Evolutionary conservation across 1,140 invertebrate genomes (phyloP).

Genomic region (Listronotus bonariensis): DNA sequence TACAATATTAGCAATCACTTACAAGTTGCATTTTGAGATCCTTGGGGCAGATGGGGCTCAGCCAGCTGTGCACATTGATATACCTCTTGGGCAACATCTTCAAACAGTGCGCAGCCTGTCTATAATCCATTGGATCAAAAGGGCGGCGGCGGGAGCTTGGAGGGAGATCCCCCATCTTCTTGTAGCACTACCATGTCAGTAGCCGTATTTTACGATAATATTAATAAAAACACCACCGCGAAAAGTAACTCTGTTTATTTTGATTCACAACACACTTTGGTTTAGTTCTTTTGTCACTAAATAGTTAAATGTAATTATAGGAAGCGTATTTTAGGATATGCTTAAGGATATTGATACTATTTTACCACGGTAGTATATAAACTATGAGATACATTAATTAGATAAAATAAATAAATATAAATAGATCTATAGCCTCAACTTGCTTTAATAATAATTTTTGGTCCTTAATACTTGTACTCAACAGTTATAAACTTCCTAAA

Average conservation of each 20-base stretch:
- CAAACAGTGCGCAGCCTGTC: constrained; percentile 76
- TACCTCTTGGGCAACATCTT: constrained; percentile 87
- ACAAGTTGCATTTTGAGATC: constrained; percentile 73
- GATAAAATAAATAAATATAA: constrained; percentile 28
- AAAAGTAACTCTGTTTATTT: not conserved
- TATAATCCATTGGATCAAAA: constrained; percentile 62
- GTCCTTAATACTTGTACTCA: constrained; percentile 34
- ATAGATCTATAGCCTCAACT: constrained; percentile 9
- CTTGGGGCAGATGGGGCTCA: constrained; percentile 75
- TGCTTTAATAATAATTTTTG: constrained; percentile 25
- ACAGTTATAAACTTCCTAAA: constrained; percentile 9
- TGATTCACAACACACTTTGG: no score
- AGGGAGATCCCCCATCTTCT: constrained; percentile 54
- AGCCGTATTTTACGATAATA: constrained; percentile 26
- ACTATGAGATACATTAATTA: constrained; percentile 3
- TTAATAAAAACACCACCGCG: not conserved
- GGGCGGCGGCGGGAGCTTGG: constrained; percentile 57
- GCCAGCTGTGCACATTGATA: constrained; percentile 86
- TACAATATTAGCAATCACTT: constrained; percentile 56
- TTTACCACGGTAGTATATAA: constrained; percentile 23
- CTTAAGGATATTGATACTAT: constrained; percentile 3
- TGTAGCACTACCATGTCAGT: constrained; percentile 55
- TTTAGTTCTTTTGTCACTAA: not conserved
- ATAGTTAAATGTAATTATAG: not conserved
- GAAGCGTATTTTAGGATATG: constrained; percentile 9